Conservation (phyloP, 2,113 vertebrate genomes). For the Sinocyclocheilus grahami region DNA sequence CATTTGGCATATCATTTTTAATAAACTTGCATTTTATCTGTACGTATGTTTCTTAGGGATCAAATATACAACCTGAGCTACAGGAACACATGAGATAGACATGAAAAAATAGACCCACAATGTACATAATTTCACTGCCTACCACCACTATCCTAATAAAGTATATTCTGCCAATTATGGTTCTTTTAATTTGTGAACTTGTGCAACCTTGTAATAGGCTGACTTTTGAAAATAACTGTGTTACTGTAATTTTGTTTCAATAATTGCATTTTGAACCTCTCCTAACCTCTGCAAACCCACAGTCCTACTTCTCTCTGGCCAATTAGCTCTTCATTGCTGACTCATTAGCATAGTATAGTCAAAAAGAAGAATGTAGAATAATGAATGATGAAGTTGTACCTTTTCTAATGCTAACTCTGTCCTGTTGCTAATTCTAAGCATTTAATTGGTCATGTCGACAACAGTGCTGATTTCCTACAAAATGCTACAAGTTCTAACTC, state of each 20-base stretch:
- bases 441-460: too few species aligned
- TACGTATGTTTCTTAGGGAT: not conserved
- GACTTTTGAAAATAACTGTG: slow-evolving; percentile 4
- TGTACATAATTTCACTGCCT: not conserved
- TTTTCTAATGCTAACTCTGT: slow-evolving; percentile 32
- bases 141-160: not conserved
- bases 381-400: slow-evolving; percentile 69
- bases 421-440: too few species aligned
- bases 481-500: too few species aligned
- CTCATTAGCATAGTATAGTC: slow-evolving; percentile 79
- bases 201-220: not conserved
- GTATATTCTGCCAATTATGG: not conserved
- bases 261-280: not conserved
- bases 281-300: not conserved
- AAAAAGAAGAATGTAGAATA: slow-evolving; percentile 71
- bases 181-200: not conserved
- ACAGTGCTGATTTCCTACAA: too few species aligned
- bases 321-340: slow-evolving; percentile 75
- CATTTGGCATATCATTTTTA: not conserved
- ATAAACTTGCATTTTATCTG: not conserved
- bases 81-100: not conserved
- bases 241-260: not conserved
- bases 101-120: not conserved
- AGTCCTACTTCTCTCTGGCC: not conserved
- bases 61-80: not conserved